Evolutionary conservation across 2,888 invertebrate species (phyloP), one percentile per base, ranked within the genome.

Genomic region (Dorcus hopei): DNA sequence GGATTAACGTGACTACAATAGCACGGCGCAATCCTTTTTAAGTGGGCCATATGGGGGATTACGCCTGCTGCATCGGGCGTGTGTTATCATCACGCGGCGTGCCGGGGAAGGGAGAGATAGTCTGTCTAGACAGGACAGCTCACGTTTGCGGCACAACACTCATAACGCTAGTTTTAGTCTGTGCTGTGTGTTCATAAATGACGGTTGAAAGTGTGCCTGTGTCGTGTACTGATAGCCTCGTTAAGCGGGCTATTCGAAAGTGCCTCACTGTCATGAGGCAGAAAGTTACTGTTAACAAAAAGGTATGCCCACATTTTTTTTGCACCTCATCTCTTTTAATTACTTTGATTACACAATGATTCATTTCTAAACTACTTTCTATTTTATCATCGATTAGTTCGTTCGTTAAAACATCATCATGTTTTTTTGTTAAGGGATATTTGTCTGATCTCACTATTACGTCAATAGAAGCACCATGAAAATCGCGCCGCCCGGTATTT

Each of bases 201-300:
- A 71, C 71, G 65, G 70, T 71, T 62, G 67, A 67, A 57, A 60
- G 61, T 61, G 65, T 66, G 57, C 53, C 45, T 53, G 53, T 65
- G 48, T 61, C 61, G 58, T 63, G 62, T 56, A 64, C 65, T 16
- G 42, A 51, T 38, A 43, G 70, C 65, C 56, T 74, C 54, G 68
- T 75, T 54, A 75, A 75, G 68, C 73, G 74, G 68, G 72, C 75
- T 52, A 67, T 75, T 65, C 71, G 75, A 66, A 77, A 78, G 74
- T 77, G 76, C 69, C 69, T 76, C 41, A 66, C 68, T 70, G 77
- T 74, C 66, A 77, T 77, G 76, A 70, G 77, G 73, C 77, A 75
- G 68, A 77, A 77, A 70, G 68, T 77, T 59, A 72, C 74, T 51
- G 64, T 74, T 65, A 76, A 77, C 65, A 76, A 73, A 74, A 78